Conservation (phyloP, 2,888 invertebrate species). For the Mechanitis mazaeus region DNA sequence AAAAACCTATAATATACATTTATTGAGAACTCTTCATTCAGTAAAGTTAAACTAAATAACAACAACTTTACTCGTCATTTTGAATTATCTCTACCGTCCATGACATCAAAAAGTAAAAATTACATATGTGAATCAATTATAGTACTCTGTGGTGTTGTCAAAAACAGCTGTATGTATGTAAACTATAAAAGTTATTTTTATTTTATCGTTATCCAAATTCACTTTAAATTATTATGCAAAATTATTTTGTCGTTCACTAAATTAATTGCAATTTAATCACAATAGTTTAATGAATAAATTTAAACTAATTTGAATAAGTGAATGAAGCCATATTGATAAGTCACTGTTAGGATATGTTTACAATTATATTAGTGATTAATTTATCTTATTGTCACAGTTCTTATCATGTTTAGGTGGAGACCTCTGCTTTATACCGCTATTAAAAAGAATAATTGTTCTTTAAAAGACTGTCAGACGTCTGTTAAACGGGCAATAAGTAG, state of each 20-base stretch:
- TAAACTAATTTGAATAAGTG: not conserved
- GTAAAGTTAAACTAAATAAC: no score
- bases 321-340: conserved; percentile 5
- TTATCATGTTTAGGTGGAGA: conserved; percentile 51
- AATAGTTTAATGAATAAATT: not conserved
- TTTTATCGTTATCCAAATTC: conserved; percentile 1
- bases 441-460: conserved; percentile 25
- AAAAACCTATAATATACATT: no score
- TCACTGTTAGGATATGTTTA: conserved; percentile 26
- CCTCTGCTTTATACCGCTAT: conserved; percentile 35
- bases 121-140: not conserved
- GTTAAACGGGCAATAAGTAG: conserved; percentile 33
- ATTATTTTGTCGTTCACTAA: not conserved
- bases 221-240: not conserved
- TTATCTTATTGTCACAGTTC: conserved; percentile 25
- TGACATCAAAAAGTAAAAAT: not conserved
- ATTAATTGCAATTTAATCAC: not conserved
- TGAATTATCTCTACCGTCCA: no score
- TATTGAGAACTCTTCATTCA: no score
- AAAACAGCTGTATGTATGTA: conserved; percentile 3
- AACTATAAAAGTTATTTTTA: not conserved
- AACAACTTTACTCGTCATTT: no score
- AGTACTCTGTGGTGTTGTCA: not conserved
- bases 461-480: conserved; percentile 24
- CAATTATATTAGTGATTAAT: conserved; percentile 26